phyloP scores from a whole-genome alignment of 2,888 invertebrate genomes.

The Hypena proboscidalis region DNA sequence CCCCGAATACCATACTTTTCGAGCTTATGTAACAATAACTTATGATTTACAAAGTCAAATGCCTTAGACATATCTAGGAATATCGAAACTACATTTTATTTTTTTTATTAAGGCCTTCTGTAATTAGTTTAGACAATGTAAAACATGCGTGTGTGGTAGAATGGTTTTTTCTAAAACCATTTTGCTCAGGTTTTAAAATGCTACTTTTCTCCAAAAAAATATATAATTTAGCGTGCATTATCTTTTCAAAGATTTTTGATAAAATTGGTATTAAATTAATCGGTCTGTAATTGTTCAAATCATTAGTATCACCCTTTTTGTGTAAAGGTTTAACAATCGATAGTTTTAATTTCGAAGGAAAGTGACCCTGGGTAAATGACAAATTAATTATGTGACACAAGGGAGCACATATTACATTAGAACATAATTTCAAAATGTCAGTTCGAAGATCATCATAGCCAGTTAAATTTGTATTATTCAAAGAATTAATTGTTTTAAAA shows the following conservation, averaged over 20 bases:
- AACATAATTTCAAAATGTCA: neutral
- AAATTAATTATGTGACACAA: neutral
- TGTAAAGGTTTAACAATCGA: too few species aligned
- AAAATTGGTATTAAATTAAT: neutral
- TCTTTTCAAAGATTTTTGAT: neutral
- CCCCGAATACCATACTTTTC: neutral
- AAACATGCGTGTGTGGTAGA: neutral
- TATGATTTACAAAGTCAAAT: too few species aligned
- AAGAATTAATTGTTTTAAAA: neutral
- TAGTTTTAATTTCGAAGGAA: neutral
- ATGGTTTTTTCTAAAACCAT: neutral
- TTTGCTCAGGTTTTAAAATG: too few species aligned
- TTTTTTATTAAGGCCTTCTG: neutral
- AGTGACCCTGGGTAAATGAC: neutral
- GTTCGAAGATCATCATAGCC: neutral
- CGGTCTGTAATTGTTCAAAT: neutral
- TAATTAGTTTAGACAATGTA: neutral
- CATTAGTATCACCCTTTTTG: neutral
- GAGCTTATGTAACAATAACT: neutral
- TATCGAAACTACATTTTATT: neutral
- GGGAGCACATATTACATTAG: neutral
- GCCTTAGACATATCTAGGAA: neutral
- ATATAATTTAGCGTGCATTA: neutral
- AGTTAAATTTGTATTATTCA: neutral
- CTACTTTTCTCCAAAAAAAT: neutral